phyloP scores from a whole-genome alignment of 2,113 vertebrate species.

The Mormoops blainvillei region DNA sequence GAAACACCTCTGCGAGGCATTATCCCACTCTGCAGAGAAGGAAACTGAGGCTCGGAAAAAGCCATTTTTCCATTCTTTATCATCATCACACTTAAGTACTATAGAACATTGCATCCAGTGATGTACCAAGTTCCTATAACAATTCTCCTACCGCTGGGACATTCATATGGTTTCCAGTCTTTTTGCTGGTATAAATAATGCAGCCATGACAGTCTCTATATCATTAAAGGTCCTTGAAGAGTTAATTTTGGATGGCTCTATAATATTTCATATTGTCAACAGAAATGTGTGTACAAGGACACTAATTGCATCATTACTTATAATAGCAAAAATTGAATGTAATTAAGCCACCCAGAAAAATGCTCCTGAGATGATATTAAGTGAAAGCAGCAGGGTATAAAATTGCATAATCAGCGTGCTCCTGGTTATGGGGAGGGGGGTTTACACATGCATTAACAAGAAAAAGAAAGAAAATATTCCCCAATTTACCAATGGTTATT shows the following conservation, averaged over 20 bases:
- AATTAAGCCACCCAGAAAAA: constrained; percentile 56
- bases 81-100: neutral
- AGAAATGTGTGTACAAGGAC: constrained; percentile 41
- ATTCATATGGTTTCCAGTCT: neutral
- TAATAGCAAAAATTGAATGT: constrained; percentile 50
- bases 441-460: neutral
- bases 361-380: neutral
- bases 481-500: neutral
- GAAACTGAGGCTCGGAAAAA: neutral
- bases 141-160: neutral
- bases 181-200: neutral
- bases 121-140: neutral
- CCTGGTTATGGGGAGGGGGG: neutral
- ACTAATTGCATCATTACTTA: constrained; percentile 60
- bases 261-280: constrained; percentile 68
- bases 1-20: neutral
- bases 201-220: neutral
- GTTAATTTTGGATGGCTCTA: constrained; percentile 48
- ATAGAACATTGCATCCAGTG: neutral
- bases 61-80: neutral
- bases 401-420: neutral
- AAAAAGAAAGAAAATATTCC: neutral
- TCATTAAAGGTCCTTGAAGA: constrained; percentile 50
- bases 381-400: neutral
- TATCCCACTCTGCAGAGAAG: neutral